phyloP scores from a whole-genome alignment of 2,888 invertebrate species.

The Andricus curvator region DNA sequence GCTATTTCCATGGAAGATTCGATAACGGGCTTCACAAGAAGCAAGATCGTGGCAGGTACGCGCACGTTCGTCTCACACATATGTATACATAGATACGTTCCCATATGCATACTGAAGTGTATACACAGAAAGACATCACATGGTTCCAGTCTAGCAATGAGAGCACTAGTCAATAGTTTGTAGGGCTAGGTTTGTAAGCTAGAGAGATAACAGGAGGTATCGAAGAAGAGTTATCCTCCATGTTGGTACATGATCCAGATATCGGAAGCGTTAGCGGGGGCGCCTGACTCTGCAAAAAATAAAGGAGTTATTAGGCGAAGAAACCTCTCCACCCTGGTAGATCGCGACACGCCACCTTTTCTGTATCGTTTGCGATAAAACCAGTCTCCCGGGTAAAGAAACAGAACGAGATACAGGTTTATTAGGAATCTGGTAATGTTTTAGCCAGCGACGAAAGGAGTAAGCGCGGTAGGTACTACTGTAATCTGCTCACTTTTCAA shows the following conservation, averaged over 20 bases:
- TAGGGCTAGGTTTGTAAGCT: neutral
- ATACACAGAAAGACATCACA: neutral
- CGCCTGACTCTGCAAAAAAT: constrained; percentile 53
- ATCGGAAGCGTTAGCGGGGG: constrained; percentile 45
- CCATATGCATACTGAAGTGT: neutral
- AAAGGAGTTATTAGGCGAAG: constrained; percentile 60
- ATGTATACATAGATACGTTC: constrained; percentile 31
- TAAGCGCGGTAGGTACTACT: constrained; percentile 37
- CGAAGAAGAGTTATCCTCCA: constrained; percentile 57
- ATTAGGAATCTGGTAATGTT: constrained; percentile 38
- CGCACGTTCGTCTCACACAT: constrained; percentile 47
- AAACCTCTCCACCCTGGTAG: constrained; percentile 50
- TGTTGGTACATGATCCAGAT: constrained; percentile 62
- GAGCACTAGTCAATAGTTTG: neutral
- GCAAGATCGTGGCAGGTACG: constrained; percentile 54
- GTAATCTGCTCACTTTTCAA: constrained; percentile 31
- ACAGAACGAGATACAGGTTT: constrained; percentile 49
- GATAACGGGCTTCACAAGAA: constrained; percentile 60
- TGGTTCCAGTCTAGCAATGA: neutral
- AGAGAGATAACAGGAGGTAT: constrained; percentile 42
- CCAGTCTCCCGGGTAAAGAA: constrained; percentile 48
- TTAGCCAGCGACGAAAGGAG: constrained; percentile 1
- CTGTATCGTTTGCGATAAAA: constrained; percentile 71
- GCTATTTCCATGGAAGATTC: constrained; percentile 64
- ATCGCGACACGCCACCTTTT: constrained; percentile 71